phyloP scores from a whole-genome alignment of 2,888 invertebrate species.

The Loripinus fragilis region DNA sequence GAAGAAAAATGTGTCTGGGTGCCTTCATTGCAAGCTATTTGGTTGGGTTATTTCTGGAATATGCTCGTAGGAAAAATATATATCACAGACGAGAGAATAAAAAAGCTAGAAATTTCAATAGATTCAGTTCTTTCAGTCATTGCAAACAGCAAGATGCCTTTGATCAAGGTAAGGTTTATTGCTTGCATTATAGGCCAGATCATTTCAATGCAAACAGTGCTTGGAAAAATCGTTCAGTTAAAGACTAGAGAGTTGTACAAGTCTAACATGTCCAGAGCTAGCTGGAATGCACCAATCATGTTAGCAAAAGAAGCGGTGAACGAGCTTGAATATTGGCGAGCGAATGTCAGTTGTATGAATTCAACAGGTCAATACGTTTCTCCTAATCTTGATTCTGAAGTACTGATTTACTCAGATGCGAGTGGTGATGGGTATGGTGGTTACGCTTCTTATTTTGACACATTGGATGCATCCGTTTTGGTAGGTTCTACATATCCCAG shows the following conservation, averaged over 20 bases:
- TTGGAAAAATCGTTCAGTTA: background rate
- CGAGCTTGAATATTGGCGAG: constrained; percentile 20
- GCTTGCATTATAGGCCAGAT: constrained; percentile 30
- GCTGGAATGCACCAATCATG: constrained; percentile 21
- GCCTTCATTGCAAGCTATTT: constrained; percentile 25
- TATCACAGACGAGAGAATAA: constrained; percentile 31
- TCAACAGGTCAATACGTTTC: background rate
- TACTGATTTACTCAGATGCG: background rate
- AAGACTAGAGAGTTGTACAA: background rate
- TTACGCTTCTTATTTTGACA: background rate
- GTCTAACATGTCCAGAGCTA: constrained; percentile 8
- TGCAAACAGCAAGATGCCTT: background rate
- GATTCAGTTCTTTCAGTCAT: background rate
- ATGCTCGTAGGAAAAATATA: constrained; percentile 24
- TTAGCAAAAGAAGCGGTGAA: background rate
- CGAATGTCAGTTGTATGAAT: constrained; percentile 19
- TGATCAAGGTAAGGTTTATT: constrained; percentile 27
- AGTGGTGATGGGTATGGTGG: constrained; percentile 16
- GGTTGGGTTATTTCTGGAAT: constrained; percentile 46
- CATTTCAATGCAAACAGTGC: background rate
- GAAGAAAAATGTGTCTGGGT: constrained; percentile 50
- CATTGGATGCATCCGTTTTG: background rate
- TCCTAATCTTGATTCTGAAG: background rate
- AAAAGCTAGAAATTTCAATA: background rate
- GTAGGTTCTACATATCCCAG: background rate